These are phyloP conservation scores for Trematomus bernacchii DNA, from an alignment of 2,797 vertebrate species.

Conservation along the genomic window DNA sequence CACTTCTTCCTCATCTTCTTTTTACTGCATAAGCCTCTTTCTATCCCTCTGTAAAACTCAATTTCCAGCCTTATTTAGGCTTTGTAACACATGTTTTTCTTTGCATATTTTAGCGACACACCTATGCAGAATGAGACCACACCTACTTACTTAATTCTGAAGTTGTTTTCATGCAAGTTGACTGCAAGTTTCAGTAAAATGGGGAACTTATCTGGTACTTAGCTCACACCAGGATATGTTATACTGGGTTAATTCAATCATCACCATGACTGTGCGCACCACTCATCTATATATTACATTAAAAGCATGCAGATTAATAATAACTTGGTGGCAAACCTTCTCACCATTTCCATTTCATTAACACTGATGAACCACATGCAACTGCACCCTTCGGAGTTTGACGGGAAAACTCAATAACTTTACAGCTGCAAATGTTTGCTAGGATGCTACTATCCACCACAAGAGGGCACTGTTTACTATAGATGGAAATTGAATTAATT, in stretches of 20 bases:
- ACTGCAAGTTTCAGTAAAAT: slow-evolving; percentile 5
- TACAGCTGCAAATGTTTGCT: not conserved
- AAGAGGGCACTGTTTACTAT: slow-evolving; percentile 39
- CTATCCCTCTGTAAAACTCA: not conserved
- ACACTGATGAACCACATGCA: not conserved
- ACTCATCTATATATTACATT: slow-evolving; percentile 1
- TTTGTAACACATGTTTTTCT: slow-evolving; percentile 14
- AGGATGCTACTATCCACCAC: slow-evolving; percentile 33
- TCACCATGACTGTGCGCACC: not conserved
- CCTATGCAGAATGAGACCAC: slow-evolving; percentile 22
- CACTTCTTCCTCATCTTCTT: slow-evolving; percentile 28
- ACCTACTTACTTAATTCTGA: not conserved
- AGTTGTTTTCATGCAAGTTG: slow-evolving; percentile 17
- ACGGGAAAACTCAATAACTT: not conserved
- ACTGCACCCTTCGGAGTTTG: not conserved
- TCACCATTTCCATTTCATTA: not conserved
- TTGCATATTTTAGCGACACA: not conserved
- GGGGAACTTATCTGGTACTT: not conserved
- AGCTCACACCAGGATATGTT: not conserved
- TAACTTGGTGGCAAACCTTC: not conserved
- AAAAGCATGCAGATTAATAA: slow-evolving; percentile 11
- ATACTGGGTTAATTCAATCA: not conserved
- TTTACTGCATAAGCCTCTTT: slow-evolving; percentile 7
- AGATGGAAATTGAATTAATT: not conserved
- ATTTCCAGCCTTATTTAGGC: slow-evolving; percentile 26